phyloP scores from a whole-genome alignment of 2,797 vertebrate species.

The Neoniphon sammara region DNA sequence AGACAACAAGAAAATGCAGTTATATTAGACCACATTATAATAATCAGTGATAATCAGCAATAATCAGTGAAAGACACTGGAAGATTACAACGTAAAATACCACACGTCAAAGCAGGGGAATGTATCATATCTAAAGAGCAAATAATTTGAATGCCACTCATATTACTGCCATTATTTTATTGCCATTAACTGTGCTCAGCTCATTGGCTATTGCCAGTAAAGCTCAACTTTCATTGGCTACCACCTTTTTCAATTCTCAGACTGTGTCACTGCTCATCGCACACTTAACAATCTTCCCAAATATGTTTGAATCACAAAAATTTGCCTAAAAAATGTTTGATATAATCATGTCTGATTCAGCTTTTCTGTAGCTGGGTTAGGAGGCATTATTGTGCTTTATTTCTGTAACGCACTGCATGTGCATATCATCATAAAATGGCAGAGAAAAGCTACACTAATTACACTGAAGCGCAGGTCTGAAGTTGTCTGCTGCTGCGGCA shows the following conservation, averaged over 20 bases:
- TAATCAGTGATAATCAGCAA: no score
- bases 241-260: not conserved
- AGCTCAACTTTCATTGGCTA: not conserved
- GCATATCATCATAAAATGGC: slow-evolving; percentile 34
- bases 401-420: slow-evolving; percentile 21
- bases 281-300: not conserved
- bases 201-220: not conserved
- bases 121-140: not conserved
- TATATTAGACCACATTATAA: not conserved
- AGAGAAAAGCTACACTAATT: slow-evolving; percentile 41
- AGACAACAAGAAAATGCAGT: not conserved
- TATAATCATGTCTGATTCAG: not conserved
- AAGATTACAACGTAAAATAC: not conserved
- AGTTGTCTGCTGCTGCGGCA: slow-evolving; percentile 36
- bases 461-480: slow-evolving; percentile 38
- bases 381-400: not conserved
- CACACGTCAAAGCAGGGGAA: not conserved
- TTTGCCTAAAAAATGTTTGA: not conserved
- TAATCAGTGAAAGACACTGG: no score
- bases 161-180: not conserved
- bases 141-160: not conserved
- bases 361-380: not conserved
- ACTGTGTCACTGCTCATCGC: not conserved
- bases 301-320: not conserved
- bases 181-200: not conserved